Base-by-base conservation (phyloP, 2,888 invertebrate species). In the Parascotia fuliginaria region DNA sequence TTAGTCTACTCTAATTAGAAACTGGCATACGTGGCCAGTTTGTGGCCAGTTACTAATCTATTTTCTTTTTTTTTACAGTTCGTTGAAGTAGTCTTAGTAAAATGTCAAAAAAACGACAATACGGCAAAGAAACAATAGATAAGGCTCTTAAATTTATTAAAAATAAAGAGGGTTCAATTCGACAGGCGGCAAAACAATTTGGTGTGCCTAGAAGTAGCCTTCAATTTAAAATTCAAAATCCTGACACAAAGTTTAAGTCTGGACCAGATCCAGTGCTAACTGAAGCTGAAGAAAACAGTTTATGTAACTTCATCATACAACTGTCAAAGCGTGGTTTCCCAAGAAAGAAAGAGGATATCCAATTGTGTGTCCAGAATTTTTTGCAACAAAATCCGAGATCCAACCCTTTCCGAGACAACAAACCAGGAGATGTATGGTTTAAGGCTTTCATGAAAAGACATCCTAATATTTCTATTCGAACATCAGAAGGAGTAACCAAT, bases 141-240 rank as follows among this genome's bases (percentile, higher is more conserved):
- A 33, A 42, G 33, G 42, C 40, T 22, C 9, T 36, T 7, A 37
- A 42, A 33, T 38, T 38, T 19, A 48, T 48, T 22, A 22, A 48
- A 28, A 41, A 47, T 16, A 44, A 44, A 2, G 40, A 42, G 9
- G 36, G 39, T 22, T 43, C 46, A 4, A 42, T 45, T 38, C 33
- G 42, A 13, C 28, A 42, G 12, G 46, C 42, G 5, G 42, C 42
- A 7, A 46, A 42, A 42, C 9, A 22, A 42, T 46, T 42, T 42
- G 37, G 42, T 9, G 46, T 52, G 22, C 43, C 52, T 9, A 39
- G 47, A 43, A 47, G 36, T 19, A 48, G 32, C 24, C 9, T 48
- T 1, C 42, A 48, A 19, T 48, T 29, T 39, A 50, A 44, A 36
- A 34, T 44, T 5, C 14, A 36, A 40, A 39, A 47, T 43, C 52